phyloP scores from a whole-genome alignment of 2,888 invertebrate genomes.

The Plebejus argus region DNA sequence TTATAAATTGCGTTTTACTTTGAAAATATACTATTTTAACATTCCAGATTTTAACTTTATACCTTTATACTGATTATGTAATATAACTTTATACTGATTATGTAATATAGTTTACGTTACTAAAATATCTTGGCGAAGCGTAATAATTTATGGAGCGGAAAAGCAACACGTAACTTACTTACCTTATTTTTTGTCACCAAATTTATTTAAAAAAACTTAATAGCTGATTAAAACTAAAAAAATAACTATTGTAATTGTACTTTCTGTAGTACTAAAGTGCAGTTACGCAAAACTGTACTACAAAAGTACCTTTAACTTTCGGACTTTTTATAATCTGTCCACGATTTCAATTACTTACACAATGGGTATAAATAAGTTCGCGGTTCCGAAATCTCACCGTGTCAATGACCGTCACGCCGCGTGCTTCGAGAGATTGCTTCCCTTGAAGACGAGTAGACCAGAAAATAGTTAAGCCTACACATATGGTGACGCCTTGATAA shows the following conservation, averaged over 20 bases:
- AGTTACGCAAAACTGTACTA: neutral
- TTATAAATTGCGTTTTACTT: neutral
- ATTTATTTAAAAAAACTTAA: neutral
- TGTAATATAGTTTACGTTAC: too few relatives aligned
- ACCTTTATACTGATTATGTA: too few relatives aligned
- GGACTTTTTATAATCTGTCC: slow-evolving; percentile 5
- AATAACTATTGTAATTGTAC: neutral
- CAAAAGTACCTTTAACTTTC: neutral
- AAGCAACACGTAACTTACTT: neutral
- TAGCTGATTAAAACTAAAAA: neutral
- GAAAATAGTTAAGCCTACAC: neutral
- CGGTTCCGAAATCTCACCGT: slow-evolving; percentile 70
- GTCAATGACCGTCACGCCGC: slow-evolving; percentile 61
- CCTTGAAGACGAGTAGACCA: slow-evolving; percentile 25
- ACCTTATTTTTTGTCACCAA: neutral
- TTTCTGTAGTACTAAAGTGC: neutral
- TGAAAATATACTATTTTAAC: neutral
- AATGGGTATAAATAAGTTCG: slow-evolving; percentile 40
- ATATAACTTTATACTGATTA: too few relatives aligned
- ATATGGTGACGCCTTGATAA: too few relatives aligned
- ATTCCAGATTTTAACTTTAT: neutral
- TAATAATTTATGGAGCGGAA: neutral
- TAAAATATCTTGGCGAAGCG: too few relatives aligned
- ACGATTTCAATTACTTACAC: slow-evolving; percentile 61
- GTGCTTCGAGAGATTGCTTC: slow-evolving; percentile 2